These are phyloP conservation scores for Micromesistius poutassou DNA, from an alignment of 2,797 vertebrate genomes.

Conservation along the genomic window DNA sequence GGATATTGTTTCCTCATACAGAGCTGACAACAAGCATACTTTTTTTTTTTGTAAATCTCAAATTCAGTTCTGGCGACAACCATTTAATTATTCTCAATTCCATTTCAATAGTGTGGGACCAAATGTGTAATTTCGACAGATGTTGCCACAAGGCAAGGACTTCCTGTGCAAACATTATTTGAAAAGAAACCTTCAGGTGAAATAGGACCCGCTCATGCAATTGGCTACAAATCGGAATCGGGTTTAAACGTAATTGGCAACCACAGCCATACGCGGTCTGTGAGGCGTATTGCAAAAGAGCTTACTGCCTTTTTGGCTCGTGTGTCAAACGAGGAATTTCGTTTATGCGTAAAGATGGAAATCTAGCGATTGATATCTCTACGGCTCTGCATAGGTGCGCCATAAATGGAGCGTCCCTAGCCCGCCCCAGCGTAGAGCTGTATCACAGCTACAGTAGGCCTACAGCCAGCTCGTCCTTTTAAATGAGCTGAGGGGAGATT, in stretches of 20 bases:
- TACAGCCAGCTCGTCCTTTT: background rate
- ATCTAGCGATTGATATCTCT: conserved; percentile 33
- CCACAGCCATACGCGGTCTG: background rate
- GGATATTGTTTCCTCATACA: background rate
- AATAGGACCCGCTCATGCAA: background rate
- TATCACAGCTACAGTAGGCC: conserved; percentile 14
- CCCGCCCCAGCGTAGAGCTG: background rate
- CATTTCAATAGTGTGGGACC: conserved; percentile 51
- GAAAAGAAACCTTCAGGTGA: conserved; percentile 29
- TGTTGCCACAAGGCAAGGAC: conserved; percentile 48
- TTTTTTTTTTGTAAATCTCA: conserved; percentile 15
- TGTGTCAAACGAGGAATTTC: background rate
- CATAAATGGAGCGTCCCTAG: background rate
- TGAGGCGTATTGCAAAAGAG: background rate
- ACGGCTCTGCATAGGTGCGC: background rate
- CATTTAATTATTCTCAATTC: conserved; percentile 36
- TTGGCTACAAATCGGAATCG: background rate
- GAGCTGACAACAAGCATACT: conserved; percentile 1
- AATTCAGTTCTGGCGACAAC: conserved; percentile 34
- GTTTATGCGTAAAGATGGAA: conserved; percentile 35
- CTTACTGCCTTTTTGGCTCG: background rate
- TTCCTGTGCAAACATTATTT: conserved; percentile 62
- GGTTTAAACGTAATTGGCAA: background rate
- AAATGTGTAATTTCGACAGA: conserved; percentile 55
- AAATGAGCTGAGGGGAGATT: conserved; percentile 20